Evolutionary conservation across 2,113 vertebrate genomes (phyloP).

Genomic region (Hippocampus mohnikei): DNA sequence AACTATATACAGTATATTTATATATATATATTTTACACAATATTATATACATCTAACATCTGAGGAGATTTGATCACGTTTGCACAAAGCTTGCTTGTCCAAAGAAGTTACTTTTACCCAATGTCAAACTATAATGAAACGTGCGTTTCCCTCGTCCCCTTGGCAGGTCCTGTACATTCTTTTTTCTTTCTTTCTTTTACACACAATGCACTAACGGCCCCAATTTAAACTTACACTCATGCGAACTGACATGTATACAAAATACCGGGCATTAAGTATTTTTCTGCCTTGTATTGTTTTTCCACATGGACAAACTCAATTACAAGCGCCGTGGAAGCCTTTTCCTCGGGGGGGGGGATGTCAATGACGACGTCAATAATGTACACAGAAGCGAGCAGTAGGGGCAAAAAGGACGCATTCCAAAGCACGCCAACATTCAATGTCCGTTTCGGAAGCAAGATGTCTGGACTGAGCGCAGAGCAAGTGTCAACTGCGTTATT

Average conservation of each 20-base stretch:
- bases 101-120: constrained; percentile 13
- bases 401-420: constrained; percentile 8
- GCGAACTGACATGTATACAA: constrained; percentile 74
- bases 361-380: constrained; percentile 35
- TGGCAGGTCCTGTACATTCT: constrained; percentile 25
- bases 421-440: neutral
- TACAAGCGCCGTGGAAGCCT: constrained; percentile 42
- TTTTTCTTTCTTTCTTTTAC: constrained; percentile 22
- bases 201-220: constrained; percentile 59
- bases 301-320: constrained; percentile 74
- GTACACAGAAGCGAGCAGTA: constrained; percentile 24
- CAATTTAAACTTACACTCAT: constrained; percentile 72
- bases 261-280: constrained; percentile 68
- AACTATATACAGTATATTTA: too few species aligned
- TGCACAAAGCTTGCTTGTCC: neutral
- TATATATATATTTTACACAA: too few species aligned
- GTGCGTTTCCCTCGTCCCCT: constrained; percentile 13
- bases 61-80: neutral
- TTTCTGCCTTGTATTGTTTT: constrained; percentile 68
- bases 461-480: constrained; percentile 7
- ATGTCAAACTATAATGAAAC: constrained; percentile 11
- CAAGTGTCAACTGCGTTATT: constrained; percentile 10
- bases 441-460: neutral
- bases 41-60: neutral
- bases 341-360: constrained; percentile 28